A percentile compares a stretch with the other conserved stretches of the same genome.
These are phyloP conservation scores for Bombus fervidus DNA, from an alignment of 1,140 invertebrate species.

Conservation along the genomic window DNA sequence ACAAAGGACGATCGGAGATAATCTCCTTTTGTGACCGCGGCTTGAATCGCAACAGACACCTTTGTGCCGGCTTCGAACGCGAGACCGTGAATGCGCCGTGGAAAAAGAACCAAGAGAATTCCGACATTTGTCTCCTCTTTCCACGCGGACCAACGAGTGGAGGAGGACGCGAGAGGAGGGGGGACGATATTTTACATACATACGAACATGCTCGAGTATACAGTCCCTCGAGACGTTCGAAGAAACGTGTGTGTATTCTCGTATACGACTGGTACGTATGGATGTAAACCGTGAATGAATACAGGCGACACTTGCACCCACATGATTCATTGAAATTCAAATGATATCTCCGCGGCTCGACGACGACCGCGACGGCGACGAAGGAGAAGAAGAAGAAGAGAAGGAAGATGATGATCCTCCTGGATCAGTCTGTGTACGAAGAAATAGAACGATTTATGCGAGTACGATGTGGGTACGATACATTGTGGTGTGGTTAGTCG, in stretches of 20 bases:
- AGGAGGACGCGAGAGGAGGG: constrained; percentile 11
- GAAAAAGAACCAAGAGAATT: constrained; percentile 37
- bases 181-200: constrained; percentile 59
- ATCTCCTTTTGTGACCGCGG: constrained; percentile 53
- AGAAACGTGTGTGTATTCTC: background rate
- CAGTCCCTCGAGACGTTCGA: background rate
- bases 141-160: constrained; percentile 15
- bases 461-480: background rate
- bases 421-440: constrained; percentile 1
- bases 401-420: background rate
- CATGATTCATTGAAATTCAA: constrained; percentile 81
- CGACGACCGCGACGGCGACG: background rate
- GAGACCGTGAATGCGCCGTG: constrained; percentile 41
- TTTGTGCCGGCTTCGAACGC: constrained; percentile 47
- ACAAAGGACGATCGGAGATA: constrained; percentile 63
- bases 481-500: background rate
- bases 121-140: constrained; percentile 61
- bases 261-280: background rate
- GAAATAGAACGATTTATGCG: background rate
- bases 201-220: constrained; percentile 6
- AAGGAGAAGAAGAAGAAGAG: background rate
- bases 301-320: constrained; percentile 72
- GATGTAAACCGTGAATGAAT: constrained; percentile 59
- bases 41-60: constrained; percentile 49
- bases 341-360: constrained; percentile 67